A percentile compares a stretch with the other conserved stretches of the same genome.
Conservation (phyloP, 2,113 vertebrate genomes). For the Tinamus guttatus region DNA sequence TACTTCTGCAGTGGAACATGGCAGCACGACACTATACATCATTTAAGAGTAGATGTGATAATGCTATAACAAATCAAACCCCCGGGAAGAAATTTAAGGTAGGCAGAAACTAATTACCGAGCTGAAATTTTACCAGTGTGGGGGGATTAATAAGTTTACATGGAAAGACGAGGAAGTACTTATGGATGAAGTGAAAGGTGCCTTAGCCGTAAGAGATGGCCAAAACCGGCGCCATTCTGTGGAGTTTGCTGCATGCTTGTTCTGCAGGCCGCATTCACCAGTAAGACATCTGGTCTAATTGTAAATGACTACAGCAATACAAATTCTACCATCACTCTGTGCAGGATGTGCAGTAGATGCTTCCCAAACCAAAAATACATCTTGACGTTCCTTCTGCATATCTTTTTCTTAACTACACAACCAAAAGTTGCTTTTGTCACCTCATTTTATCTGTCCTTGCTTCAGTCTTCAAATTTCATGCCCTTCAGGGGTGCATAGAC, state of each 20-base stretch:
- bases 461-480: not conserved
- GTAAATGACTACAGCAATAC: not conserved
- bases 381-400: not conserved
- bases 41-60: constrained; percentile 7
- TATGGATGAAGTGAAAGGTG: constrained; percentile 17
- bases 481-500: not conserved
- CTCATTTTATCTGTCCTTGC: not conserved
- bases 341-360: not conserved
- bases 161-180: not conserved
- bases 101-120: constrained; percentile 38
- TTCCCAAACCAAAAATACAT: constrained; percentile 1
- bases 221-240: constrained; percentile 11
- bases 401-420: constrained; percentile 12
- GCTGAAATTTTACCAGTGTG: constrained; percentile 22
- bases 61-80: constrained; percentile 4
- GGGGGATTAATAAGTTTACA: constrained; percentile 8
- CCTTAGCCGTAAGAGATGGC: not conserved
- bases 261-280: not conserved
- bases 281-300: not conserved
- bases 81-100: constrained; percentile 19
- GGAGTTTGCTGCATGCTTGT: constrained; percentile 13
- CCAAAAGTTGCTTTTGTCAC: not conserved
- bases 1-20: constrained; percentile 54
- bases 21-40: constrained; percentile 40
- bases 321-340: not conserved